These are phyloP conservation scores for Drosophila robusta DNA, from an alignment of 2,888 invertebrate genomes.

Conservation along the genomic window DNA sequence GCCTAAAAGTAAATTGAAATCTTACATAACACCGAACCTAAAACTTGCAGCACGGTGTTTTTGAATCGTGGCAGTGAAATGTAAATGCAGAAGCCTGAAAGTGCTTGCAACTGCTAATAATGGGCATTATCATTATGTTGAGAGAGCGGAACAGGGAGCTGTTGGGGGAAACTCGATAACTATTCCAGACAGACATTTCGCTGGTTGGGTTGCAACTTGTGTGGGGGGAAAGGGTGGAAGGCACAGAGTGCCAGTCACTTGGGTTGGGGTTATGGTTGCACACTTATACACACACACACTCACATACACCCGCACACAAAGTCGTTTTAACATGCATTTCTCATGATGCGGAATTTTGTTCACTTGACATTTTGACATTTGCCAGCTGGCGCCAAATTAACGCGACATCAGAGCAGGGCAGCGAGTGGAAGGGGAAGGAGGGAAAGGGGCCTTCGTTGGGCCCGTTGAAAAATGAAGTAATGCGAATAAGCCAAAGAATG, in stretches of 20 bases:
- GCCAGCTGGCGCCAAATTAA: slow-evolving; percentile 75
- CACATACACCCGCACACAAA: slow-evolving; percentile 4
- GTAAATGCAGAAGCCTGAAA: slow-evolving; percentile 68
- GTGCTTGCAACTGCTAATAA: slow-evolving; percentile 74
- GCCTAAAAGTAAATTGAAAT: too few relatives aligned
- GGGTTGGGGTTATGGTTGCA: slow-evolving; percentile 32
- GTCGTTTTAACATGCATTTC: slow-evolving; percentile 65
- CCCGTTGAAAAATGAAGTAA: slow-evolving; percentile 54
- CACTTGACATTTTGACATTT: slow-evolving; percentile 80
- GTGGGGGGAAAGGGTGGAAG: neutral
- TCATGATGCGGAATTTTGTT: slow-evolving; percentile 77
- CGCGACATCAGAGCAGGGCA: slow-evolving; percentile 49
- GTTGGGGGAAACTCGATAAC: slow-evolving; percentile 57
- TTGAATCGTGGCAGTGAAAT: slow-evolving; percentile 47
- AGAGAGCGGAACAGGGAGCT: slow-evolving; percentile 10
- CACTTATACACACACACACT: slow-evolving; percentile 7
- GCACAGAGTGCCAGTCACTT: slow-evolving; percentile 16
- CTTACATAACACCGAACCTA: too few relatives aligned
- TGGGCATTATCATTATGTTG: slow-evolving; percentile 68
- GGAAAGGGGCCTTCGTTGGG: neutral
- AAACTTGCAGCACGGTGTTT: slow-evolving; percentile 41
- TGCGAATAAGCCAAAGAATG: slow-evolving; percentile 26
- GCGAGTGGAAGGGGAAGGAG: neutral
- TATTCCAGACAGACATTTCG: slow-evolving; percentile 59
- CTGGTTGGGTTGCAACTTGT: slow-evolving; percentile 9